Conservation (phyloP, 1,140 invertebrate genomes). For the Hylyphantes graminicola region DNA sequence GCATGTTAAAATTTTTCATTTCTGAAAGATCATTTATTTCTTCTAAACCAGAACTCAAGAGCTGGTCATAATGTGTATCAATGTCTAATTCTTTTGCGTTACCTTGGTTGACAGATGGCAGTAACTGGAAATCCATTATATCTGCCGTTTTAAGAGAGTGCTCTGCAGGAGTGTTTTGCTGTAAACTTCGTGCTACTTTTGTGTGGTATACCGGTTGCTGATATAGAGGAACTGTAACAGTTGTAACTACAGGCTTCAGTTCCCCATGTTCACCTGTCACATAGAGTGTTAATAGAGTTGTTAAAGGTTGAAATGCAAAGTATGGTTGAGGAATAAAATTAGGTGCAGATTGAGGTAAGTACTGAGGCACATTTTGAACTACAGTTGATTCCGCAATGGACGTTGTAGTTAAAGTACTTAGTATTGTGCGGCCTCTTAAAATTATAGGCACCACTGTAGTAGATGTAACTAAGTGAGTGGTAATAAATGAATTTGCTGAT, state of each 20-base stretch:
- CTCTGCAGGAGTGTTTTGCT: slow-evolving; percentile 33
- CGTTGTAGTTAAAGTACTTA: slow-evolving; percentile 87
- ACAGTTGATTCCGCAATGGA: slow-evolving; percentile 88
- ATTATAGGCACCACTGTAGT: slow-evolving; percentile 88
- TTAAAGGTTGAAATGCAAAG: slow-evolving; percentile 60
- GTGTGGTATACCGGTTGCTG: slow-evolving; percentile 61
- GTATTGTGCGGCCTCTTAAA: slow-evolving; percentile 87
- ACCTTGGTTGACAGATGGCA: slow-evolving; percentile 3
- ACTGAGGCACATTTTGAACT: slow-evolving; percentile 70
- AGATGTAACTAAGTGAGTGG: slow-evolving; percentile 87
- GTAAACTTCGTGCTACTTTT: slow-evolving; percentile 61
- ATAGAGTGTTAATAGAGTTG: slow-evolving; percentile 63
- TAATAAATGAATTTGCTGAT: slow-evolving; percentile 72
- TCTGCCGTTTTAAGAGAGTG: slow-evolving; percentile 41
- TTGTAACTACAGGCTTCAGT: slow-evolving; percentile 63
- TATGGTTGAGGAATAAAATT: slow-evolving; percentile 61
- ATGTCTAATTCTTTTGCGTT: slow-evolving; percentile 31
- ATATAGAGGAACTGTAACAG: slow-evolving; percentile 62
- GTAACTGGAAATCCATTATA: slow-evolving; percentile 27
- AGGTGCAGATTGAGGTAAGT: slow-evolving; percentile 65
- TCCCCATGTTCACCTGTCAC: slow-evolving; percentile 64
- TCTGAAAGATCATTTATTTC: slow-evolving; percentile 53
- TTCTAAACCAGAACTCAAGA: slow-evolving; percentile 56
- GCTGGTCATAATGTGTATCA: slow-evolving; percentile 52
- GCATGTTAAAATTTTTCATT: slow-evolving; percentile 3